Evolutionary conservation across 2,113 vertebrate genomes (phyloP), one percentile per base, ranked within the genome.

Genomic region (Rhinoptilus africanus): DNA sequence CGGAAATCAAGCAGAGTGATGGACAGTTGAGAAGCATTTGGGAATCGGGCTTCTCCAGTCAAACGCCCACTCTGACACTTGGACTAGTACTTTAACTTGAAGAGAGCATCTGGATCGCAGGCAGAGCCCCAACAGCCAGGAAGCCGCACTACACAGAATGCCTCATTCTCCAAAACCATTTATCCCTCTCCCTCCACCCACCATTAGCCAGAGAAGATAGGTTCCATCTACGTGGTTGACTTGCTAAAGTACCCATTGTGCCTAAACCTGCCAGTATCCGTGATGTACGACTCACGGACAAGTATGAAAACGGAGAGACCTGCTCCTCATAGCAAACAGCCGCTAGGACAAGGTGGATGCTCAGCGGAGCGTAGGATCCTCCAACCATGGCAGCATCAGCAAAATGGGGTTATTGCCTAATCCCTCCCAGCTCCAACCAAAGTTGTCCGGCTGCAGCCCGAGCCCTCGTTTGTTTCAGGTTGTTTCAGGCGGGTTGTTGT

Each of bases 401-500:
- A 6, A 37, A 60, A 60, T 1, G 9, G 37, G 68, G 85, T 89
- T 94, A 78, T 85, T 96, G 60, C 81, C 91, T 80, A 92, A 66
- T 82, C 41, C 69, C 30, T 5, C 27, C 2, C 10, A 21, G 37
- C 53, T 92, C 57, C 66, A 54, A 84, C 43, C 84, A 90, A 69
- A 37, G 3, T 8, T 89, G 88, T 88, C 85, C 59, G 19, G 41
- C 91, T 32, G 5, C 96, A 92, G 85, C 57, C 66, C 17, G 9
- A 85, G 80, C 59, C 28, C 63, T 94, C 79, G 53, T 96, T 96
- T 93, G 68, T 96, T 97, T 96, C 91, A 79, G 95, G 95, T 95
- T 95, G 73, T 97, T 95, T 73, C 81, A 89, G 94, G 84, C 67
- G 34, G 92, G 93, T 85, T 84, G 93, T 88, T 97, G 94, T 97